phyloP scores from a whole-genome alignment of 2,888 invertebrate genomes.

The Anodontia alba region DNA sequence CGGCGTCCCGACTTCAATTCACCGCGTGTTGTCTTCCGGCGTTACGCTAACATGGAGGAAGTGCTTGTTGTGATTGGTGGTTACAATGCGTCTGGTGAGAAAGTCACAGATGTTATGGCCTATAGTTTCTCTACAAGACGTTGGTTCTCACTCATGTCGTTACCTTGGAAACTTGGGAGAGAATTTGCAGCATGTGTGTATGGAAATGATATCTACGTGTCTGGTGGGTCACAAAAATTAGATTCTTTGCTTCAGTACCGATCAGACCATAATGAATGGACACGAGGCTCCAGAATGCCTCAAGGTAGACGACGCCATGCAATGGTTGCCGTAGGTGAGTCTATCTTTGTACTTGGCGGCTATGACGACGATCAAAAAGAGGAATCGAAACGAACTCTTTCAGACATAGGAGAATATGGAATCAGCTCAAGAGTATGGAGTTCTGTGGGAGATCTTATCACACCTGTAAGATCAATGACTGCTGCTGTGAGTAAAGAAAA shows the following conservation, averaged over 20 bases:
- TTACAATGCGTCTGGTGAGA: constrained; percentile 67
- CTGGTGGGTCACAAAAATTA: constrained; percentile 71
- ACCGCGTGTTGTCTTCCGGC: constrained; percentile 65
- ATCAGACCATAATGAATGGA: constrained; percentile 71
- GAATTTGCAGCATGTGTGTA: constrained; percentile 71
- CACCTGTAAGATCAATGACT: constrained; percentile 68
- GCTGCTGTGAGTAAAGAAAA: constrained; percentile 70
- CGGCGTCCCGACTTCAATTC: constrained; percentile 69
- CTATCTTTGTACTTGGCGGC: constrained; percentile 69
- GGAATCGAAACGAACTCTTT: constrained; percentile 62
- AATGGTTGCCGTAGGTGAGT: constrained; percentile 74
- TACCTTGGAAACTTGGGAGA: constrained; percentile 66
- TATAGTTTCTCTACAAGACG: constrained; percentile 65
- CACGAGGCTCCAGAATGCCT: constrained; percentile 62
- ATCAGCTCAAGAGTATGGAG: constrained; percentile 67
- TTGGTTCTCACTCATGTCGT: constrained; percentile 68
- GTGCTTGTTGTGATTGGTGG: constrained; percentile 70
- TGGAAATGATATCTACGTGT: constrained; percentile 73
- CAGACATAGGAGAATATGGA: constrained; percentile 67
- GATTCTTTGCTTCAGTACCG: constrained; percentile 67
- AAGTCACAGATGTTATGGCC: constrained; percentile 70
- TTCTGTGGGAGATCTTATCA: constrained; percentile 56
- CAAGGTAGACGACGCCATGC: constrained; percentile 72
- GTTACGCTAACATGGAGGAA: constrained; percentile 69
- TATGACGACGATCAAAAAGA: constrained; percentile 73